These are phyloP conservation scores for Brachyptera risi DNA, from an alignment of 2,888 invertebrate species.

Conservation along the genomic window DNA sequence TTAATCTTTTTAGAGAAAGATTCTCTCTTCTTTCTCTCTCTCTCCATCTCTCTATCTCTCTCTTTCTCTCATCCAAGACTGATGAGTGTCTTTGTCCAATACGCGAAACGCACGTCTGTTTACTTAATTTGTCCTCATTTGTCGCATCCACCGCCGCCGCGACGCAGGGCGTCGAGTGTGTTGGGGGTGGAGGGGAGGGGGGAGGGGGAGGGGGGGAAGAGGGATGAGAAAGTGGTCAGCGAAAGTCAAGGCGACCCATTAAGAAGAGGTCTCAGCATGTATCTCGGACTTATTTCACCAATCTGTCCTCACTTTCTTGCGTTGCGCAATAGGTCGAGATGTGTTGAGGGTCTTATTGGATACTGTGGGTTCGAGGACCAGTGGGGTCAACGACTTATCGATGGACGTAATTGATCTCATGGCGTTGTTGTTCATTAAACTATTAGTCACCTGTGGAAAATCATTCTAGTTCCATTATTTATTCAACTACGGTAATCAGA, in stretches of 20 bases:
- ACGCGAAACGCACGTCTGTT: slow-evolving; percentile 13
- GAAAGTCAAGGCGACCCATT: slow-evolving; percentile 18
- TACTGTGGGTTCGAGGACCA: too few relatives aligned
- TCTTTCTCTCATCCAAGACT: neutral
- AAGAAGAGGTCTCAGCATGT: slow-evolving; percentile 6
- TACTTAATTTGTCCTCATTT: slow-evolving; percentile 27
- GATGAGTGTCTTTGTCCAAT: neutral
- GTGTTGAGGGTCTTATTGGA: too few relatives aligned
- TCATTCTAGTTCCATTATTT: too few relatives aligned
- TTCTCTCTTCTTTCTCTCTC: slow-evolving; percentile 10
- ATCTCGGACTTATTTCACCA: neutral
- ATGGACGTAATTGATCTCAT: too few relatives aligned
- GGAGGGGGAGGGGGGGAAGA: neutral
- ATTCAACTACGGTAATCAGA: too few relatives aligned
- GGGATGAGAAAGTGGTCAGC: neutral
- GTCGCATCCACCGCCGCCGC: slow-evolving; percentile 10
- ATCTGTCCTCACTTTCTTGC: neutral
- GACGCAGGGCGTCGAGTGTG: neutral
- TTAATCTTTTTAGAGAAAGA: neutral
- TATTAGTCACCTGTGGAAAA: too few relatives aligned
- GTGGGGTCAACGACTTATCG: too few relatives aligned
- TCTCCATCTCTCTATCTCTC: slow-evolving; percentile 16
- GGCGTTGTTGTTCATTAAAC: too few relatives aligned
- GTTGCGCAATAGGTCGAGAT: too few relatives aligned
- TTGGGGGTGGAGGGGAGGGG: neutral